Evolutionary conservation across 2,113 vertebrate genomes (phyloP).

Genomic region (Datnioides undecimradiatus): DNA sequence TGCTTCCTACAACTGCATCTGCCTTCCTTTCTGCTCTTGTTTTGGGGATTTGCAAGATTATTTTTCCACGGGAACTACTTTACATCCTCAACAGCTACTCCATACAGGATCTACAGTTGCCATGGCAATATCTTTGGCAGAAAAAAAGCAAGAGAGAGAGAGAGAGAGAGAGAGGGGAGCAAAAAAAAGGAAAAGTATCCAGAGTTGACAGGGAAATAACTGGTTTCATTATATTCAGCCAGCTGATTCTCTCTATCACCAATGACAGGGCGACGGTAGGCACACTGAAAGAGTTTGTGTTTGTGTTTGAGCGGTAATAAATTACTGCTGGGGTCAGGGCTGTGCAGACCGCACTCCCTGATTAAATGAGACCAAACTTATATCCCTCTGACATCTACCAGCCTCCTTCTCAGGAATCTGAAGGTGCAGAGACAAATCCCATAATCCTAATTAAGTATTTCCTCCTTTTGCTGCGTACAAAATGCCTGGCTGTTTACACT

Average conservation of each 20-base stretch:
- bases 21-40: slow-evolving; percentile 64
- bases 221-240: slow-evolving; percentile 79
- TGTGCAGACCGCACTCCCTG: slow-evolving; percentile 54
- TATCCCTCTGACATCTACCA: slow-evolving; percentile 69
- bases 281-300: slow-evolving; percentile 59
- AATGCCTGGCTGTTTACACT: slow-evolving; percentile 57
- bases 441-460: slow-evolving; percentile 79
- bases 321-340: slow-evolving; percentile 74
- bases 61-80: slow-evolving; percentile 73
- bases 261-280: slow-evolving; percentile 54
- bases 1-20: slow-evolving; percentile 67
- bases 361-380: slow-evolving; percentile 77
- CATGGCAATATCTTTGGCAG: slow-evolving; percentile 78
- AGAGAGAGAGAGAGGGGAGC: background rate
- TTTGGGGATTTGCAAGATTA: slow-evolving; percentile 82
- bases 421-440: slow-evolving; percentile 77
- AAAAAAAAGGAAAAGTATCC: slow-evolving; percentile 56
- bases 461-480: slow-evolving; percentile 58
- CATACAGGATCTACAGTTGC: slow-evolving; percentile 79
- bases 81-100: slow-evolving; percentile 72
- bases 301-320: slow-evolving; percentile 73
- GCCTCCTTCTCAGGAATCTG: slow-evolving; percentile 63
- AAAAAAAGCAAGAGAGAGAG: slow-evolving; percentile 7
- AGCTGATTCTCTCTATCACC: slow-evolving; percentile 75
- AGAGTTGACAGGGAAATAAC: slow-evolving; percentile 81